Percentiles rank a stretch among this genome's conserved stretches.
phyloP scores from a whole-genome alignment of 1,140 invertebrate species.

The Drosophila bocqueti region DNA sequence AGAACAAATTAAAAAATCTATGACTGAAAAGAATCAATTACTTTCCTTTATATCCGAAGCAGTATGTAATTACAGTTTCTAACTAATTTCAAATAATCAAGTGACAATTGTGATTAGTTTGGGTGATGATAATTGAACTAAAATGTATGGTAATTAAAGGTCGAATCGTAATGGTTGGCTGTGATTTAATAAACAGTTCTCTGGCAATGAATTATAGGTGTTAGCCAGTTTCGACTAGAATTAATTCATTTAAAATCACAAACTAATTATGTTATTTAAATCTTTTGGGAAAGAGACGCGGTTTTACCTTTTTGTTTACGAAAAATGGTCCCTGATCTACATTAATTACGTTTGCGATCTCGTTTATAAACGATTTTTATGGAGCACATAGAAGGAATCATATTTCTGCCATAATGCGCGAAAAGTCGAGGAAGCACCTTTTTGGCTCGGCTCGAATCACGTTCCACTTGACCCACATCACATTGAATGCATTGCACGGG shows the following conservation, averaged over 20 bases:
- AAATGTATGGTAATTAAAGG: slow-evolving; percentile 1
- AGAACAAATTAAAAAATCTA: neutral
- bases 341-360: neutral
- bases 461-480: slow-evolving; percentile 59
- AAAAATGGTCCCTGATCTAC: slow-evolving; percentile 12
- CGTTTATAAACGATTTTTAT: neutral
- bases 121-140: neutral
- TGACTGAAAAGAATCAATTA: neutral
- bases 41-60: neutral
- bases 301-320: neutral
- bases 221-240: neutral
- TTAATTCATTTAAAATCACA: neutral
- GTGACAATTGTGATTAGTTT: neutral
- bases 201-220: neutral
- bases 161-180: neutral
- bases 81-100: neutral
- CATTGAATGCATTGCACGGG: slow-evolving; percentile 18
- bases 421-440: slow-evolving; percentile 33
- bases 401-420: slow-evolving; percentile 12
- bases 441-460: slow-evolving; percentile 35
- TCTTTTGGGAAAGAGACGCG: neutral
- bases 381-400: slow-evolving; percentile 17
- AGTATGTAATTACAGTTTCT: neutral
- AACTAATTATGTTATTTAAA: slow-evolving; percentile 8
- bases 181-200: slow-evolving; percentile 2